These are phyloP conservation scores for Alcis repandata DNA, from an alignment of 2,888 invertebrate species.

Conservation along the genomic window DNA sequence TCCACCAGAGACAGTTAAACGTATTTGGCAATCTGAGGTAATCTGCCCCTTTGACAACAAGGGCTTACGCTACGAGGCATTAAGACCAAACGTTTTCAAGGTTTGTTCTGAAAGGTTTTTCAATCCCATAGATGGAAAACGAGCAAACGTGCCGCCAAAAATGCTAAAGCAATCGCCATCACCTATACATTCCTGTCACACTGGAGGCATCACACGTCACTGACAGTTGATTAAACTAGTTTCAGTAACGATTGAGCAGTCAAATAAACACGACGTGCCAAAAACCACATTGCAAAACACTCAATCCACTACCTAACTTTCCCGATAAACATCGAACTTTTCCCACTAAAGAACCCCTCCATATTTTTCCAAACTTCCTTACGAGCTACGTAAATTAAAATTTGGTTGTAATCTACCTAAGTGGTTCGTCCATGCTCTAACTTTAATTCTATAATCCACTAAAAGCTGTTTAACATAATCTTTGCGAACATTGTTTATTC, in stretches of 20 bases:
- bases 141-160: too few relatives aligned
- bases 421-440: slow-evolving; percentile 4
- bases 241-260: background rate
- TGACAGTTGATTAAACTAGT: background rate
- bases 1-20: too few relatives aligned
- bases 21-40: too few relatives aligned
- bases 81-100: too few relatives aligned
- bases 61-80: too few relatives aligned
- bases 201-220: too few relatives aligned
- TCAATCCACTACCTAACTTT: slow-evolving; percentile 5
- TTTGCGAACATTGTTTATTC: slow-evolving; percentile 14
- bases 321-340: slow-evolving; percentile 9
- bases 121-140: too few relatives aligned
- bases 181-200: too few relatives aligned
- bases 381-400: slow-evolving; percentile 7
- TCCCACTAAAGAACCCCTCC: background rate
- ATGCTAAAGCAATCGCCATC: too few relatives aligned
- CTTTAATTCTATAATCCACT: slow-evolving; percentile 19
- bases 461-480: slow-evolving; percentile 6
- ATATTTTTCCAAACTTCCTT: slow-evolving; percentile 1
- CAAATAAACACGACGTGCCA: background rate
- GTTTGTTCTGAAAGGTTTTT: too few relatives aligned
- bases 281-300: slow-evolving; percentile 7
- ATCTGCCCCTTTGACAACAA: too few relatives aligned
- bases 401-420: slow-evolving; percentile 15